Percentiles rank a stretch among this genome's conserved stretches.
Conservation (phyloP, 2,797 vertebrate genomes). For the Phataginus tetradactyla region DNA sequence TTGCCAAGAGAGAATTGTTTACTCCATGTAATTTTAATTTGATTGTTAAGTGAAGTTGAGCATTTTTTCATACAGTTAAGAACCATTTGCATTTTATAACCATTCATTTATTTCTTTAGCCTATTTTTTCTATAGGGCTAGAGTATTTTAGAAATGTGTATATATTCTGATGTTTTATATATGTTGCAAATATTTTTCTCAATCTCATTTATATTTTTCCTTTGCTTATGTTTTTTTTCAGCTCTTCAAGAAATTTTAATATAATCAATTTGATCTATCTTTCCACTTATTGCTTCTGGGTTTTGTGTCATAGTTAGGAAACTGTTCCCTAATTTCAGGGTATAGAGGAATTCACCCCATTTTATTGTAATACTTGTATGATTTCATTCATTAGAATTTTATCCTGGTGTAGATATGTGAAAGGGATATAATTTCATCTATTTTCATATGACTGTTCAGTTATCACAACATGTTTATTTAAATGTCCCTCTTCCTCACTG, state of each 20-base stretch:
- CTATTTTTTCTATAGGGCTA: background rate
- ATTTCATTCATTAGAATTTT: background rate
- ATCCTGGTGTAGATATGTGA: background rate
- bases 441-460: background rate
- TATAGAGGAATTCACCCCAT: background rate
- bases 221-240: background rate
- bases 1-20: background rate
- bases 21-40: background rate
- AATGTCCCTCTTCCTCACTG: background rate
- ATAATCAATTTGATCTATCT: background rate
- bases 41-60: background rate
- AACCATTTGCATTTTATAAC: background rate
- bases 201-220: background rate
- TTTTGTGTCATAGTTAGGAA: background rate
- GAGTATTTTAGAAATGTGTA: background rate
- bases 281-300: background rate
- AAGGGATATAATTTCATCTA: background rate
- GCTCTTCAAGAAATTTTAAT: background rate
- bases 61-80: background rate
- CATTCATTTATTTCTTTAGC: background rate
- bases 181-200: background rate
- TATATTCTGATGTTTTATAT: background rate
- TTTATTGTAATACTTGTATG: background rate
- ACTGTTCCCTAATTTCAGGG: background rate
- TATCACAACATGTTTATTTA: background rate